phyloP scores from a whole-genome alignment of 2,113 vertebrate species.

The Apodemus speciosus region DNA sequence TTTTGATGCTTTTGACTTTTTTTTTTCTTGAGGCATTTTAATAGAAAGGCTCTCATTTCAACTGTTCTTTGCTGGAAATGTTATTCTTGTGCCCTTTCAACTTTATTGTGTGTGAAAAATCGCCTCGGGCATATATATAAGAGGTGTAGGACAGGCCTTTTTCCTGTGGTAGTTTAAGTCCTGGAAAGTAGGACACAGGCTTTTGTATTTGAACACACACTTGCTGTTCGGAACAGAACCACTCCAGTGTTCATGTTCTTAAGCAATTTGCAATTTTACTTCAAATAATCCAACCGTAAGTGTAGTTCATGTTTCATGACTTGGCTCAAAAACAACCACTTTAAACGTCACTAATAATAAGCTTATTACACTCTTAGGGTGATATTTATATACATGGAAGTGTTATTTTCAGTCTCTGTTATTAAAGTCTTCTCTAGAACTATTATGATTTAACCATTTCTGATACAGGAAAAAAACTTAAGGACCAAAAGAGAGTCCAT shows the following conservation, averaged over 20 bases:
- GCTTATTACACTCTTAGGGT: constrained; percentile 37
- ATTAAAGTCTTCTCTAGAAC: constrained; percentile 44
- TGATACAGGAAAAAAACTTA: constrained; percentile 26
- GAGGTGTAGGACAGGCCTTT: neutral
- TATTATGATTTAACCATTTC: constrained; percentile 32
- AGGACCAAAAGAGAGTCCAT: constrained; percentile 39
- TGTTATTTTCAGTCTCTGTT: constrained; percentile 44
- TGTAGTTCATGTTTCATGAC: constrained; percentile 35
- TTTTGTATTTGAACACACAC: constrained; percentile 15
- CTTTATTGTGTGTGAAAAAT: neutral
- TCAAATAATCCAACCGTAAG: constrained; percentile 24
- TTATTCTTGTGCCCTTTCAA: neutral
- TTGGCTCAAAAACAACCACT: constrained; percentile 49
- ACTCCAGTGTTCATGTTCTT: neutral
- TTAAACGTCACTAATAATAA: constrained; percentile 23
- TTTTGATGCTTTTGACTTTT: constrained; percentile 26
- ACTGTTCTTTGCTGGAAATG: constrained; percentile 28
- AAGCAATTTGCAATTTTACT: constrained; percentile 28
- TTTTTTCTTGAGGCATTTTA: neutral
- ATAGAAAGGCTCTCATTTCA: neutral
- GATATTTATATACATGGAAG: constrained; percentile 36
- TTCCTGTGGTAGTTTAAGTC: neutral
- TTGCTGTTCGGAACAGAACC: neutral
- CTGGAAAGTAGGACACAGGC: neutral
- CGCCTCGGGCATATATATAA: neutral